Conservation (phyloP, 2,113 vertebrate species). For the Synodontis membranacea region DNA sequence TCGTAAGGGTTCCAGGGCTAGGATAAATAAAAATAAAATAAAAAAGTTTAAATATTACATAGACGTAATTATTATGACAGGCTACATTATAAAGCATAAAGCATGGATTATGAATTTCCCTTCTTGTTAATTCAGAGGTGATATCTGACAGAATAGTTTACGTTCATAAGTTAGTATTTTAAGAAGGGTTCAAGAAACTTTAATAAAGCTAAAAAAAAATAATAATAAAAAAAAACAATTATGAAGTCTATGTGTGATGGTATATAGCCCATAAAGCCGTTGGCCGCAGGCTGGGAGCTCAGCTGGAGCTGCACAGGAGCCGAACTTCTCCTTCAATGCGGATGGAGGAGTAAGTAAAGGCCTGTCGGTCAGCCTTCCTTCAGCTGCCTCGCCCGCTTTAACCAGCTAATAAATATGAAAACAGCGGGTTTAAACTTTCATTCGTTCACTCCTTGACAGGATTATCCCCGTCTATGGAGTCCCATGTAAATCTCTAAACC, state of each 20-base stretch:
- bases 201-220: background rate
- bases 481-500: slow-evolving; percentile 83
- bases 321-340: background rate
- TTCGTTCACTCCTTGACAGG: slow-evolving; percentile 81
- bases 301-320: too few species aligned
- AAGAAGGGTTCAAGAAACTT: background rate
- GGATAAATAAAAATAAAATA: background rate
- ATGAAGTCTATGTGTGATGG: background rate
- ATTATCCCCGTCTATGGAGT: slow-evolving; percentile 87
- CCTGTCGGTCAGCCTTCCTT: slow-evolving; percentile 61
- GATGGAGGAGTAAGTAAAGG: slow-evolving; percentile 26
- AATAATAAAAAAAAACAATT: too few species aligned
- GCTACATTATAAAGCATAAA: too few species aligned
- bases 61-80: background rate
- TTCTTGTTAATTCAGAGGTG: background rate
- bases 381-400: slow-evolving; percentile 78
- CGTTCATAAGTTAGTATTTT: background rate
- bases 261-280: background rate
- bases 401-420: slow-evolving; percentile 84
- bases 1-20: background rate
- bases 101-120: background rate
- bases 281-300: background rate
- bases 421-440: slow-evolving; percentile 83
- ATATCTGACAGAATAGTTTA: background rate
- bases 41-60: background rate